These are phyloP conservation scores for Phylloscopus trochiloides DNA, from an alignment of 2,113 vertebrate genomes.

Conservation along the genomic window DNA sequence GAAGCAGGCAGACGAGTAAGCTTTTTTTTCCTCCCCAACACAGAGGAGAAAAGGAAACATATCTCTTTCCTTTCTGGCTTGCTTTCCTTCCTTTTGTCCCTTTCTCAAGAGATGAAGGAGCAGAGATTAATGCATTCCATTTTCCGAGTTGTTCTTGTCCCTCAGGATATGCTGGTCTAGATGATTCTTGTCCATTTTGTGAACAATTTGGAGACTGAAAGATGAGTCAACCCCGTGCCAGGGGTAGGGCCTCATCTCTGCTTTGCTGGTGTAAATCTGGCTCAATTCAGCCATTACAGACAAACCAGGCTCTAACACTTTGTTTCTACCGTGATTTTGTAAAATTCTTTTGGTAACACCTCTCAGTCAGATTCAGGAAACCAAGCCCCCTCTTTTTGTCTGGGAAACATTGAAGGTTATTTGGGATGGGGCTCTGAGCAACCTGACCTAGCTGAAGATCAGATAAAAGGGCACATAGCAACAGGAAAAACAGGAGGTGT, in stretches of 20 bases:
- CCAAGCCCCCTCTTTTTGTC: neutral
- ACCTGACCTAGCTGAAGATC: neutral
- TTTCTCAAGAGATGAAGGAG: neutral
- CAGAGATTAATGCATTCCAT: neutral
- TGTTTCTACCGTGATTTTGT: neutral
- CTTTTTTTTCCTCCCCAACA: neutral
- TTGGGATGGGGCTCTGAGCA: neutral
- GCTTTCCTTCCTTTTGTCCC: neutral
- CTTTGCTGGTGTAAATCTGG: neutral
- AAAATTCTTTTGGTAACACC: neutral
- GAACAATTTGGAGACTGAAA: neutral
- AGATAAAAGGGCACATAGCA: neutral
- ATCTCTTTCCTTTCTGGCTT: neutral
- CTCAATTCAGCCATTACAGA: neutral
- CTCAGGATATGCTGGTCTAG: neutral
- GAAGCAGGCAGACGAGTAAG: neutral
- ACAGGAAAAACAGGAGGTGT: neutral
- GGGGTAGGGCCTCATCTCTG: neutral
- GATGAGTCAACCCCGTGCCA: neutral
- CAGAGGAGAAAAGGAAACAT: neutral
- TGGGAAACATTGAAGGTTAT: neutral
- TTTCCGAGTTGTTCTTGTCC: neutral
- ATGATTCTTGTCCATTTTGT: neutral
- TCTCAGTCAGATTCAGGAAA: neutral
- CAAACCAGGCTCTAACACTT: neutral